Percentiles rank a stretch among this genome's conserved stretches.
These are phyloP conservation scores for Homalodisca vitripennis DNA, from an alignment of 1,140 invertebrate genomes.

Conservation along the genomic window DNA sequence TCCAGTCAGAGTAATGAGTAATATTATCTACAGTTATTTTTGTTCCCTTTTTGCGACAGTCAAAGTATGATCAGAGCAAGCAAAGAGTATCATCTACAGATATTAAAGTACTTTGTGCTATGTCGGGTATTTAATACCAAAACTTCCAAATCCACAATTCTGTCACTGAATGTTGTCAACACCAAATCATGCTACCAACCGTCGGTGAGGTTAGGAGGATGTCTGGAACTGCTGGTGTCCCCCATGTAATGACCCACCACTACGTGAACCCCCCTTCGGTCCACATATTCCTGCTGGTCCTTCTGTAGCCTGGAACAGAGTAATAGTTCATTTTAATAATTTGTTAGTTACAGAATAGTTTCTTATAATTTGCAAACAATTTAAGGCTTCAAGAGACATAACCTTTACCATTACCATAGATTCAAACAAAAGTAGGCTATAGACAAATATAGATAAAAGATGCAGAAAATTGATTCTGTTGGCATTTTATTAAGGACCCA, in stretches of 20 bases:
- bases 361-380: neutral
- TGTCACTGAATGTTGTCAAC: too few species aligned
- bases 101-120: too few species aligned
- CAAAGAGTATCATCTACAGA: too few species aligned
- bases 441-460: neutral
- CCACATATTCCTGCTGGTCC: constrained; percentile 66
- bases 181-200: too few species aligned
- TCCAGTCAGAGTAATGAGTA: too few species aligned
- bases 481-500: neutral
- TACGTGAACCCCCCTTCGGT: constrained; percentile 70
- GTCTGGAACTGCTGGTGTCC: constrained; percentile 55
- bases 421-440: neutral
- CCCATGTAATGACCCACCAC: constrained; percentile 84
- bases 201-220: constrained; percentile 64
- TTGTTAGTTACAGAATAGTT: neutral
- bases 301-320: constrained; percentile 35
- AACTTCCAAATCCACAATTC: too few species aligned
- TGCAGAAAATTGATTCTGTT: too few species aligned
- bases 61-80: too few species aligned
- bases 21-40: too few species aligned
- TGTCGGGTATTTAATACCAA: too few species aligned
- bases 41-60: too few species aligned
- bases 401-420: neutral
- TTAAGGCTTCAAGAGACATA: neutral
- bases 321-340: neutral